These are phyloP conservation scores for Zhuqinia jingwanae DNA, from an alignment of 2,888 invertebrate genomes.

Conservation along the genomic window DNA sequence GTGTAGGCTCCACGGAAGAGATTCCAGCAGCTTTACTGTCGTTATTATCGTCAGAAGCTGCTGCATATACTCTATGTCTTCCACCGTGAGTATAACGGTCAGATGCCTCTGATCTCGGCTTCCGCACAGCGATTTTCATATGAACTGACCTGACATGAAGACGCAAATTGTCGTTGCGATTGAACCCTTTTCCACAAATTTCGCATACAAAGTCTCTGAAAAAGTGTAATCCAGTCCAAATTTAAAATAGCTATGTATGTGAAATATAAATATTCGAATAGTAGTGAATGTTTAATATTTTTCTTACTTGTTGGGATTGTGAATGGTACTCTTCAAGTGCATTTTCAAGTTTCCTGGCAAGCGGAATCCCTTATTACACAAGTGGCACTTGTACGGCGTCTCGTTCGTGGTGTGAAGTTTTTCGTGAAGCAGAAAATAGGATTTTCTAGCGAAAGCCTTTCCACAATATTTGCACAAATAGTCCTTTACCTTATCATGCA, in stretches of 20 bases:
- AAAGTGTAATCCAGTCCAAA: too few species aligned
- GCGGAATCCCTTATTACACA: slow-evolving; percentile 59
- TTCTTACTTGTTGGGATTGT: slow-evolving; percentile 39
- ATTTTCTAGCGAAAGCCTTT: slow-evolving; percentile 48
- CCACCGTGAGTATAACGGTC: slow-evolving; percentile 21
- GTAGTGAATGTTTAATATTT: too few species aligned
- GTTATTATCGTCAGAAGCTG: background rate
- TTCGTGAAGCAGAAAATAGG: slow-evolving; percentile 51
- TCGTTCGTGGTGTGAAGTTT: slow-evolving; percentile 53
- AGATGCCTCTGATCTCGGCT: slow-evolving; percentile 8
- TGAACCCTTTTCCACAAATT: slow-evolving; percentile 53
- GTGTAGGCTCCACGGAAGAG: background rate
- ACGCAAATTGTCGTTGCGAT: slow-evolving; percentile 50
- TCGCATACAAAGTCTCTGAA: slow-evolving; percentile 51
- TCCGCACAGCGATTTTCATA: slow-evolving; percentile 45
- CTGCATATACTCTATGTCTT: background rate
- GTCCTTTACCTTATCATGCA: slow-evolving; percentile 51
- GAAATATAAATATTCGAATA: too few species aligned
- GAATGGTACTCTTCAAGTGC: slow-evolving; percentile 58
- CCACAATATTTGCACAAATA: slow-evolving; percentile 60
- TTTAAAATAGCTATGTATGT: too few species aligned
- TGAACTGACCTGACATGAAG: slow-evolving; percentile 57
- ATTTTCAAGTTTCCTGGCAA: slow-evolving; percentile 49
- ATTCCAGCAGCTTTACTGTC: background rate
- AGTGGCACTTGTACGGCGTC: slow-evolving; percentile 58